phyloP scores from a whole-genome alignment of 2,888 invertebrate species.

The Drosophila histrio region DNA sequence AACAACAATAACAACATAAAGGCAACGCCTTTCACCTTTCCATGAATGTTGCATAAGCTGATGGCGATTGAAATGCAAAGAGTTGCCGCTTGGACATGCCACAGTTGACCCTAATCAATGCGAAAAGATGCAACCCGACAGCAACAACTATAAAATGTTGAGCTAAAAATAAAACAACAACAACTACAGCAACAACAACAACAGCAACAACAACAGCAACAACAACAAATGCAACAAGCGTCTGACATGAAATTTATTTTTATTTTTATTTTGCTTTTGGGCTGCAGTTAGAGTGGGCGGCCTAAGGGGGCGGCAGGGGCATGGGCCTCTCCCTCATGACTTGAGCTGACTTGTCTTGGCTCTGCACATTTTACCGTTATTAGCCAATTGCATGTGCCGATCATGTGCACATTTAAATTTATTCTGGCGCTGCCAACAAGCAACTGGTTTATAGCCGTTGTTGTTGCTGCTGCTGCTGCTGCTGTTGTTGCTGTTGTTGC shows the following conservation, averaged over 20 bases:
- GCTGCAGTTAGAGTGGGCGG: not conserved
- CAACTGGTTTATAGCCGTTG: slow-evolving; percentile 53
- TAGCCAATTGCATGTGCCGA: slow-evolving; percentile 65
- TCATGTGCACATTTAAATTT: slow-evolving; percentile 67
- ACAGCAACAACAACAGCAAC: slow-evolving; percentile 6
- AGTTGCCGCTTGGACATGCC: slow-evolving; percentile 42
- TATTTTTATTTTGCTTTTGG: not conserved
- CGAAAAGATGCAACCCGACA: slow-evolving; percentile 53
- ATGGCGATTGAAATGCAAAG: slow-evolving; percentile 58
- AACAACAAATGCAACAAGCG: slow-evolving; percentile 8
- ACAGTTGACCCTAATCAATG: slow-evolving; percentile 63
- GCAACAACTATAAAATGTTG: slow-evolving; percentile 3
- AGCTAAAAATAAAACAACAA: slow-evolving; percentile 27
- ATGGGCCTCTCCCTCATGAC: slow-evolving; percentile 40
- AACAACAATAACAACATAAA: not conserved
- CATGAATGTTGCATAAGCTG: slow-evolving; percentile 61
- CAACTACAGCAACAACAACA: not conserved
- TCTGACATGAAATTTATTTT: slow-evolving; percentile 6
- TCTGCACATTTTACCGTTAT: slow-evolving; percentile 67
- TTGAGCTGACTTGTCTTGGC: slow-evolving; percentile 5
- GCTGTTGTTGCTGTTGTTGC: not conserved
- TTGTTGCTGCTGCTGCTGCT: slow-evolving; percentile 7
- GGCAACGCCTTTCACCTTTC: slow-evolving; percentile 72
- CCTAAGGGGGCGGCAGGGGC: not conserved
- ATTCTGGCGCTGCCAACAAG: slow-evolving; percentile 61